Evolutionary conservation across 2,888 invertebrate genomes (phyloP), one percentile per base, ranked within the genome.

Genomic region (Melikaiella ostensackeni): DNA sequence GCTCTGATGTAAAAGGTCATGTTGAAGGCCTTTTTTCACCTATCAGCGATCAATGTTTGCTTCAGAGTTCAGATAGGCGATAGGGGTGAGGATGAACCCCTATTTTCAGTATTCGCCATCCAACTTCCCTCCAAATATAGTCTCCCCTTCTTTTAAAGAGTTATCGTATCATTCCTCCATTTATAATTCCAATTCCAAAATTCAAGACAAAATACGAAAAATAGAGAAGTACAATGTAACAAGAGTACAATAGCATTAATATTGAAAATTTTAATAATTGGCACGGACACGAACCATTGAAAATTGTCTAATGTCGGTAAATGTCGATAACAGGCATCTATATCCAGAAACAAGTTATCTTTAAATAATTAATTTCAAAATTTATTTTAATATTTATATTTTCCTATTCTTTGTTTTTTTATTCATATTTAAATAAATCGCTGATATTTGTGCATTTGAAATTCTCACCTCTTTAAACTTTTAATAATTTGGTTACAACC

Each of bases 1-100:
- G 76, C 83, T 86, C 87, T 84, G 84, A 79, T 87, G 80, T 81
- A 84, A 88, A 88, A 87, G 89, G 89, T 89, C 86, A 87, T 81
- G 83, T 75, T 66, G 79, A 76, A 84, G 86, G 84, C 86, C 84
- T 86, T 84, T 87, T 85, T 84, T 81, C 79, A 46, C 63, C 62
- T 81, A 81, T 82, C 77, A 78, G 77, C 61, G 70, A 38, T 66
- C 61, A 74, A 81, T 50, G 50, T 50, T n/a, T 50, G 50, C n/a
- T n/a, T n/a, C 50, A 50, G 1, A 50, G 38, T 13, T 38, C 38
- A 38, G 38, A 38, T 16, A 13, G 38, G 0, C 4, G 9, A 3
- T 16, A 1, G n/a, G 46, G 46, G 50, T 70, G 1, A 2, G 21
- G 38, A 21, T 35, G 21, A 64, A 64, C 64, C 35, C 64, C 2